Percentiles rank a stretch among this genome's conserved stretches.
phyloP scores from a whole-genome alignment of 2,888 invertebrate species.

The Drosophila picticornis region DNA sequence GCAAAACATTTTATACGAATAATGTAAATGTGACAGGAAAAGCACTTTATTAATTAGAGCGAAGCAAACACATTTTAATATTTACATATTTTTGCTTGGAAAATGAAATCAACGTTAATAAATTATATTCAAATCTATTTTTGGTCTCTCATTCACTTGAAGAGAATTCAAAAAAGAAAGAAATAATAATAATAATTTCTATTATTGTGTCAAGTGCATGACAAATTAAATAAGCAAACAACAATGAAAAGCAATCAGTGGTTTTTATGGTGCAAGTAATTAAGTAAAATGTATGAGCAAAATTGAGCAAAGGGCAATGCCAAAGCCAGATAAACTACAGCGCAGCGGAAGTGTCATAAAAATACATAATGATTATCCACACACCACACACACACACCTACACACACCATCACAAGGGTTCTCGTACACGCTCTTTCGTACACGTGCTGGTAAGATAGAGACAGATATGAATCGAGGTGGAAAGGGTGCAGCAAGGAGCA shows the following conservation, averaged over 20 bases:
- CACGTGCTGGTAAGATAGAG: slow-evolving; percentile 25
- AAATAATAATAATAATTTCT: background rate
- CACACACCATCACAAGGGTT: background rate
- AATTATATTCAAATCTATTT: background rate
- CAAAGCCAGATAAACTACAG: slow-evolving; percentile 43
- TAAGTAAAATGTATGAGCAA: slow-evolving; percentile 38
- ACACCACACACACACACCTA: background rate
- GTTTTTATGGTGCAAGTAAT: slow-evolving; percentile 39
- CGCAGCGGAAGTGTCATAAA: slow-evolving; percentile 58
- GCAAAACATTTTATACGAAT: background rate
- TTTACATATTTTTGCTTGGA: background rate
- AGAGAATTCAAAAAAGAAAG: background rate
- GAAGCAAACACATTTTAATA: background rate
- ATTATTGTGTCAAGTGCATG: slow-evolving; percentile 11
- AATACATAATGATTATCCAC: slow-evolving; percentile 56
- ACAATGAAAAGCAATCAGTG: slow-evolving; percentile 48
- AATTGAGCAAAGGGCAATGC: slow-evolving; percentile 8
- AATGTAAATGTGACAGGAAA: background rate
- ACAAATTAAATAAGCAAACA: slow-evolving; percentile 16
- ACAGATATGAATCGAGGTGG: background rate
- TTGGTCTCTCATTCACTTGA: background rate
- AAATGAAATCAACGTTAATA: background rate
- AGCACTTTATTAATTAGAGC: background rate
- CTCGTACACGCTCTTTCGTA: slow-evolving; percentile 18
- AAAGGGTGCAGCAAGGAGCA: background rate